Conservation (phyloP, 2,113 vertebrate species). For the Butorides virescens region DNA sequence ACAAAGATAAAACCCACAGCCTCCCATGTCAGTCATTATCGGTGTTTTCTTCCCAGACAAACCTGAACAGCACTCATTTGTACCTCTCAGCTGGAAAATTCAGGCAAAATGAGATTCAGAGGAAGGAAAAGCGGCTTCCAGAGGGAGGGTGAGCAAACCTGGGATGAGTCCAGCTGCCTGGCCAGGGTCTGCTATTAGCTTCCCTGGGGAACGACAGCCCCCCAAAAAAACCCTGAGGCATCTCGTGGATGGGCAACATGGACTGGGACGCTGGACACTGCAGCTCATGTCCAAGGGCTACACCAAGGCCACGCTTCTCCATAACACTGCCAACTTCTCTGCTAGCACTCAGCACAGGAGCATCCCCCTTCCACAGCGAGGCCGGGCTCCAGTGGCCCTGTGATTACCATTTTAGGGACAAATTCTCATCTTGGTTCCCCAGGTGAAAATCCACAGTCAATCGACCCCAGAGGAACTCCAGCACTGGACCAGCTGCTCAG, state of each 20-base stretch:
- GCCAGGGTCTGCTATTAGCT: background rate
- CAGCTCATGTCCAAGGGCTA: background rate
- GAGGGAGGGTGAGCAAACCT: background rate
- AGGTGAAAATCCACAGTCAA: background rate
- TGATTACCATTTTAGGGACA: background rate
- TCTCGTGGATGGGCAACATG: background rate
- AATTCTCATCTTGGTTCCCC: background rate
- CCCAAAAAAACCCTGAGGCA: background rate
- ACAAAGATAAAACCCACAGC: slow-evolving; percentile 53
- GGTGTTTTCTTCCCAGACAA: slow-evolving; percentile 37
- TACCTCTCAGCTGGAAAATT: slow-evolving; percentile 54
- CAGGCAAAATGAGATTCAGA: slow-evolving; percentile 21
- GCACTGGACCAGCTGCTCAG: background rate
- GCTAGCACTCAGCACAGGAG: background rate
- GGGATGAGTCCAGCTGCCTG: background rate
- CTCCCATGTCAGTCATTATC: slow-evolving; percentile 38
- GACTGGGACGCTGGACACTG: background rate
- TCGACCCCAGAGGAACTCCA: background rate
- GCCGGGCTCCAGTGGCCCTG: background rate
- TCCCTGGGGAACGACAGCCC: background rate
- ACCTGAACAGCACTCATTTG: slow-evolving; percentile 45
- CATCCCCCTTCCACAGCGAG: background rate
- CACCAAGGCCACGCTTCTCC: background rate
- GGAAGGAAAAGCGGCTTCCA: slow-evolving; percentile 23
- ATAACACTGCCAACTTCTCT: background rate